Percentiles rank a stretch among this genome's conserved stretches.
Evolutionary conservation across 2,888 invertebrate genomes (phyloP).

Genomic region (Alcis repandata): DNA sequence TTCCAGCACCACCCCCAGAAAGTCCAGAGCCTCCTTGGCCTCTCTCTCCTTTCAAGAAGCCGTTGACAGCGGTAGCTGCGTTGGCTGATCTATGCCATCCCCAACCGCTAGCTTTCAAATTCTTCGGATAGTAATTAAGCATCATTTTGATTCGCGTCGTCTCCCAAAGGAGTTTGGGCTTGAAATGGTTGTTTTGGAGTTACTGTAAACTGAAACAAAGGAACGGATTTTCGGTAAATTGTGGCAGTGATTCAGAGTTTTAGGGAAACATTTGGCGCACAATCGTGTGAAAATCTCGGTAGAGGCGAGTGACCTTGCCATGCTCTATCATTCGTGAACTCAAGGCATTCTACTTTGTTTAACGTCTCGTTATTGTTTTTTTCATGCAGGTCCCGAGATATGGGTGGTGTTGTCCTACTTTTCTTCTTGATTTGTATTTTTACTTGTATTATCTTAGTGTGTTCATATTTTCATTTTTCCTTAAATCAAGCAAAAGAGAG

Average conservation of each 20-base stretch:
- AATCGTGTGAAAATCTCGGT: slow-evolving; percentile 35
- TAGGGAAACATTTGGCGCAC: slow-evolving; percentile 35
- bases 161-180: slow-evolving; percentile 45
- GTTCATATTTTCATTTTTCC: no score
- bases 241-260: slow-evolving; percentile 19
- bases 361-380: slow-evolving; percentile 6
- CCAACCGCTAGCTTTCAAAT: slow-evolving; percentile 81
- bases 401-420: no score
- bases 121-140: slow-evolving; percentile 78
- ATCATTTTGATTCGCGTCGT: slow-evolving; percentile 49
- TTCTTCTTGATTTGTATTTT: no score
- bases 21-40: slow-evolving; percentile 67
- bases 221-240: slow-evolving; percentile 39
- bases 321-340: slow-evolving; percentile 48
- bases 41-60: slow-evolving; percentile 73
- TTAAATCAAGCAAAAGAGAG: no score
- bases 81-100: slow-evolving; percentile 75
- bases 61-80: slow-evolving; percentile 71
- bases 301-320: slow-evolving; percentile 47
- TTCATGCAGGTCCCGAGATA: neutral
- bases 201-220: slow-evolving; percentile 53
- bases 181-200: slow-evolving; percentile 47
- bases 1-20: slow-evolving; percentile 61
- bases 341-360: slow-evolving; percentile 27
- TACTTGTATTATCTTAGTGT: no score